phyloP scores from a whole-genome alignment of 2,888 invertebrate genomes.

The Lasioglossum vierecki region DNA sequence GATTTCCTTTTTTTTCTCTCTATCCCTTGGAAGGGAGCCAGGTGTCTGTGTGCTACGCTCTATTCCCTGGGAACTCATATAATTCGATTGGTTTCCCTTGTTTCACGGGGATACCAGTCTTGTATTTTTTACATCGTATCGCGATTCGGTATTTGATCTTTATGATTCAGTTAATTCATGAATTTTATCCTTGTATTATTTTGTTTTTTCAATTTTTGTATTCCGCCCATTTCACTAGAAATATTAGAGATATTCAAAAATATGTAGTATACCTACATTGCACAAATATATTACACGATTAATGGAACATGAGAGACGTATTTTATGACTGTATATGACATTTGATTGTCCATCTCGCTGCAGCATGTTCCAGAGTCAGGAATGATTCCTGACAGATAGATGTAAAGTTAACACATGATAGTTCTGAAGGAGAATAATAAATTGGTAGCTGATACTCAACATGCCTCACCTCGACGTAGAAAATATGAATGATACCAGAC shows the following conservation, averaged over 20 bases:
- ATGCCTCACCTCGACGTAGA: background rate
- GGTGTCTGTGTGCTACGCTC: conserved; percentile 30
- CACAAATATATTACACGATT: background rate
- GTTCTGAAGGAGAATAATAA: background rate
- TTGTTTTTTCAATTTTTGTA: background rate
- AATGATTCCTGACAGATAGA: background rate
- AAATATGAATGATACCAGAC: background rate
- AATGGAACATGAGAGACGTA: background rate
- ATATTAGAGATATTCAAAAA: background rate
- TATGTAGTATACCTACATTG: background rate
- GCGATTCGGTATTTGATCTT: background rate
- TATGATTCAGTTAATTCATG: no score
- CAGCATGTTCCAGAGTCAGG: background rate
- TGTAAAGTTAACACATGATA: background rate
- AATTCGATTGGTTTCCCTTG: conserved; percentile 22
- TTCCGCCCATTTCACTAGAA: background rate
- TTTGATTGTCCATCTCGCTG: background rate
- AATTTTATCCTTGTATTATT: no score
- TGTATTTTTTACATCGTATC: background rate
- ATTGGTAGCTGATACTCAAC: conserved; percentile 2
- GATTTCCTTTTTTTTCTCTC: conserved; percentile 8
- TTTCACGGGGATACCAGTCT: background rate
- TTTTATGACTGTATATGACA: background rate
- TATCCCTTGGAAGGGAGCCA: conserved; percentile 47
- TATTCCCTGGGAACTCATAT: conserved; percentile 14